phyloP scores from a whole-genome alignment of 1,140 invertebrate genomes.

The Oppia nitens region DNA sequence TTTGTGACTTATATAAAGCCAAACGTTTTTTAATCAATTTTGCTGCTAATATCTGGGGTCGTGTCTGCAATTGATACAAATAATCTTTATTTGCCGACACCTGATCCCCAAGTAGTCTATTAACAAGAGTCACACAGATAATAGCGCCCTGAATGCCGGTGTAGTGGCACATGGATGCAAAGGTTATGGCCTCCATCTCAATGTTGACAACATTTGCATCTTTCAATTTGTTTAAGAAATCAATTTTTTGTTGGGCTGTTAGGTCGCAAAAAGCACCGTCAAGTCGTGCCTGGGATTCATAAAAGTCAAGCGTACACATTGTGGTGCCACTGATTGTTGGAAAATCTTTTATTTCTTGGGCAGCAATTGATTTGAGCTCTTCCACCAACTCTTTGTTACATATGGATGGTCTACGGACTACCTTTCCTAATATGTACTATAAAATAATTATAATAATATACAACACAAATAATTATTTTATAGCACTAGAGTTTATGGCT shows the following conservation, averaged over 20 bases:
- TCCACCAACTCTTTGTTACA: slow-evolving; percentile 58
- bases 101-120: slow-evolving; percentile 85
- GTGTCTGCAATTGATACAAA: slow-evolving; percentile 75
- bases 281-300: slow-evolving; percentile 76
- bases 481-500: no score
- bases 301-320: slow-evolving; percentile 91
- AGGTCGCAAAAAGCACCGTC: slow-evolving; percentile 96
- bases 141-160: slow-evolving; percentile 81
- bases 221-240: slow-evolving; percentile 58
- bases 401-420: slow-evolving; percentile 56
- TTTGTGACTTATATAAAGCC: background rate
- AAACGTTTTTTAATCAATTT: slow-evolving; percentile 57
- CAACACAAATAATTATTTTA: no score
- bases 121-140: slow-evolving; percentile 80
- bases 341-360: slow-evolving; percentile 42
- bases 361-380: slow-evolving; percentile 52
- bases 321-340: slow-evolving; percentile 68
- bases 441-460: background rate
- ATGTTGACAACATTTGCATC: slow-evolving; percentile 77
- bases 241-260: slow-evolving; percentile 68
- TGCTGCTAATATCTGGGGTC: slow-evolving; percentile 71
- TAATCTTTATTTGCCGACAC: slow-evolving; percentile 61
- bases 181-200: slow-evolving; percentile 89
- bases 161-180: slow-evolving; percentile 80
- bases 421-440: slow-evolving; percentile 72